A percentile compares a stretch with the other conserved stretches of the same genome.
Evolutionary conservation across 2,797 vertebrate genomes (phyloP).

Genomic region (Somateria mollissima): DNA sequence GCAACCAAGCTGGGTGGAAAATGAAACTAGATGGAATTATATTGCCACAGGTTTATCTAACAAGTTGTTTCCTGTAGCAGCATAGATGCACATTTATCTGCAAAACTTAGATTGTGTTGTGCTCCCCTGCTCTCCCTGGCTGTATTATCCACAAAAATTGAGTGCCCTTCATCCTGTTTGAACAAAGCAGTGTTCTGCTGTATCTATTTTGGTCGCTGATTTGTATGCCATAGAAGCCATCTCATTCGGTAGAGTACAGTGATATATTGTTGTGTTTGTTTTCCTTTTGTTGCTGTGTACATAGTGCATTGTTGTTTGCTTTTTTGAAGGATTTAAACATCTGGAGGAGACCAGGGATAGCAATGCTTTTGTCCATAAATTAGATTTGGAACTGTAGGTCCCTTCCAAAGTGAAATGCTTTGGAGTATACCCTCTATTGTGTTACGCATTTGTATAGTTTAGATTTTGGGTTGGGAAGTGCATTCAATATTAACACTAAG

Average conservation of each 20-base stretch:
- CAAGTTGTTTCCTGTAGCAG: not conserved
- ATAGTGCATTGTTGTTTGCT: not conserved
- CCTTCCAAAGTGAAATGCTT: not conserved
- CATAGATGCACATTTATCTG: not conserved
- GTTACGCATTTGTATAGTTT: not conserved
- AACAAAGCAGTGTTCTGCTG: not conserved
- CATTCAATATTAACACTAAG: not conserved
- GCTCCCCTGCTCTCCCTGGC: not conserved
- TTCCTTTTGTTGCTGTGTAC: not conserved
- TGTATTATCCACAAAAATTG: not conserved
- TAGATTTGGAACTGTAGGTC: not conserved
- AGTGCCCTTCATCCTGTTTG: not conserved
- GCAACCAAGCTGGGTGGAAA: not conserved
- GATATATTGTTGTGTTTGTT: not conserved
- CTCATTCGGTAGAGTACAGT: conserved; percentile 7
- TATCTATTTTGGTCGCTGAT: not conserved
- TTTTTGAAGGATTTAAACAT: not conserved
- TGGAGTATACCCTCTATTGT: not conserved
- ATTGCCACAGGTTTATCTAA: not conserved
- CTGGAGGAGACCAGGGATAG: not conserved
- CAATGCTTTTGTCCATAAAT: not conserved
- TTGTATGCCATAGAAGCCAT: not conserved
- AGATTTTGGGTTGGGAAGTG: not conserved
- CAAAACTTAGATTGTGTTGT: not conserved
- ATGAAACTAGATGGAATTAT: not conserved